Conservation (phyloP, 35 echinoderm and acorn worm genomes). For the Strongylocentrotus purpuratus region DNA sequence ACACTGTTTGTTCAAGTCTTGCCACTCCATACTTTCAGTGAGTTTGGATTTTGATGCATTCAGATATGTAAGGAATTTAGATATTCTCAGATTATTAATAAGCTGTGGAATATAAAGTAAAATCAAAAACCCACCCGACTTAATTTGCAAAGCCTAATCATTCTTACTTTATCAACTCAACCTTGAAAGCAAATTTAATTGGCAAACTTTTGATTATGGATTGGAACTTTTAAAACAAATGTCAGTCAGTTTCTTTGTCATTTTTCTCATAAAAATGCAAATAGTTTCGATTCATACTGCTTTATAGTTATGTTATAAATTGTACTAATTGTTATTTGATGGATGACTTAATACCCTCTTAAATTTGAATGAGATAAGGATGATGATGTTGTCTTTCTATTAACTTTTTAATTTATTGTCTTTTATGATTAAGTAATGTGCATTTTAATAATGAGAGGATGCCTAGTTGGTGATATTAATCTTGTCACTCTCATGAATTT, state of each 20-base stretch:
- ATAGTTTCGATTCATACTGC: neutral
- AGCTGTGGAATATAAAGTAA: neutral
- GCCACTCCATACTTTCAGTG: neutral
- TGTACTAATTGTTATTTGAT: no score
- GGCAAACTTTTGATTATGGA: no score
- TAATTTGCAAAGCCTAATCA: neutral
- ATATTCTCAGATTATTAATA: neutral
- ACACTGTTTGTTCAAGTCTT: neutral
- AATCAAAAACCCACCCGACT: neutral
- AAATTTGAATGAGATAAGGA: neutral
- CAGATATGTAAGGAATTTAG: no score
- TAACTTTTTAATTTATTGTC: neutral
- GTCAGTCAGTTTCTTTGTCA: neutral
- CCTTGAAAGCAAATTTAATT: neutral
- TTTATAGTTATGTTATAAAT: no score
- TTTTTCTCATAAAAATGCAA: neutral
- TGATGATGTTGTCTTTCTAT: constrained; percentile 4
- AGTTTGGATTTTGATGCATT: no score
- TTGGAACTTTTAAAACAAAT: neutral
- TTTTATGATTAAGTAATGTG: neutral
- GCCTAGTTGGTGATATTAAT: neutral
- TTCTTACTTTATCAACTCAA: neutral
- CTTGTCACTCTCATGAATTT: neutral
- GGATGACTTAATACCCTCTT: neutral
- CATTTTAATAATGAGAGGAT: constrained; percentile 2